Conservation (phyloP, 2,797 vertebrate genomes). For the Leontopithecus rosalia region DNA sequence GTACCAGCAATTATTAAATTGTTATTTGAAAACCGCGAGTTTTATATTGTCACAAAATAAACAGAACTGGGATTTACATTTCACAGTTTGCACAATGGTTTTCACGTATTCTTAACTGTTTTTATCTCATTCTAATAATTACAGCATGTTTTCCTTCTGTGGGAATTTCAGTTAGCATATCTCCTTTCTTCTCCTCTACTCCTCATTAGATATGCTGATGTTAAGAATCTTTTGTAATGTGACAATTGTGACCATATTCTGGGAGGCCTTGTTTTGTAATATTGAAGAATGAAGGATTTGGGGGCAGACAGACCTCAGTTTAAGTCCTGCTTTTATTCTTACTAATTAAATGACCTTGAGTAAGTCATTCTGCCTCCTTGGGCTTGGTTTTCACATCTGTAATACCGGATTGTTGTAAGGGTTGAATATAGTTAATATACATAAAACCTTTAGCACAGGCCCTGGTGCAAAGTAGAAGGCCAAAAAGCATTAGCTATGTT, state of each 20-base stretch:
- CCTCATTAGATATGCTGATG: background rate
- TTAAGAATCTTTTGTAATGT: background rate
- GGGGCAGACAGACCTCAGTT: background rate
- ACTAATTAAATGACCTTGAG: background rate
- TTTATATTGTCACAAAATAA: conserved; percentile 15
- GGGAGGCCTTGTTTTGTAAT: background rate
- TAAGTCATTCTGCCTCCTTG: background rate
- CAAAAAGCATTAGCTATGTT: background rate
- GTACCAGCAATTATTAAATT: background rate
- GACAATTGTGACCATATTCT: background rate
- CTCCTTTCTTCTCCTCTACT: background rate
- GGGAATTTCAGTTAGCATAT: background rate
- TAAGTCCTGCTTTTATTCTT: background rate
- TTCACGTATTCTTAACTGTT: conserved; percentile 16
- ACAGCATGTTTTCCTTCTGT: background rate
- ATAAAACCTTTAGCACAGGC: background rate
- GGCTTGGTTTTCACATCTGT: background rate
- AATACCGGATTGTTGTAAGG: background rate
- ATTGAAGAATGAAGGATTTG: background rate
- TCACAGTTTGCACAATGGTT: background rate
- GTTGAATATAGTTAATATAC: background rate
- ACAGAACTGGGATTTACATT: background rate
- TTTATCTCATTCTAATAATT: conserved; percentile 32
- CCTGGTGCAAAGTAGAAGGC: background rate
- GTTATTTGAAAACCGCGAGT: background rate